Evolutionary conservation across 2,888 invertebrate genomes (phyloP), one percentile per base, ranked within the genome.

Genomic region (Mythimna vitellina): DNA sequence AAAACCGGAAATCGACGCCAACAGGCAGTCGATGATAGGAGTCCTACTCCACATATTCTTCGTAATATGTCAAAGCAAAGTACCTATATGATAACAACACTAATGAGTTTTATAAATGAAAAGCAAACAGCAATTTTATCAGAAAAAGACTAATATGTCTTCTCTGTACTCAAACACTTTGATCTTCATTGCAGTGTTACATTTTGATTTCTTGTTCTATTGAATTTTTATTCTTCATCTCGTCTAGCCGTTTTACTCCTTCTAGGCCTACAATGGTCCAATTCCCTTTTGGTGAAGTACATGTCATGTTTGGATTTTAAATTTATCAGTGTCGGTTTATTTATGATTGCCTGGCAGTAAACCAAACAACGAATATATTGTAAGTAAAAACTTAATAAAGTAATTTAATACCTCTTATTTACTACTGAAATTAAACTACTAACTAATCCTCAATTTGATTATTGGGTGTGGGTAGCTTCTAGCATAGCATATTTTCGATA

Each of bases 261-360:
- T n/a, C 42, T 35, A 25, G 12, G 25, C 12, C 4, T 57, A n/a
- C 8, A 12, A n/a, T 51, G 12, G 7, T 7, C 25, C 12, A n/a
- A 29, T 20, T 12, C 42, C 32, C 51, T 29, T 9, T 51, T 14
- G 22, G 57, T 73, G 51, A 35, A 38, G 29, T 49, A 49, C 6
- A 57, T 38, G 56, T 5, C 63, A 25, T 32, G 1, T 22, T 57
- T 9, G 32, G 20, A 46, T 46, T 58, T 49, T 51, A 57, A 29
- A 74, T 73, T 57, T 57, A n/a, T 17, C 42, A n/a, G 32, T 53
- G n/a, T 57, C 12, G 3, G 58, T 74, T 73, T 75, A 73, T 75
- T 57, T 58, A 1, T 49, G 42, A 3, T 35, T 75, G 32, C 32
- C n/a, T 32, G 32, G 14, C 25, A 53, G 57, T 75, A 58, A 8